These are phyloP conservation scores for Dynastes hyllus DNA, from an alignment of 2,888 invertebrate species.

Conservation along the genomic window DNA sequence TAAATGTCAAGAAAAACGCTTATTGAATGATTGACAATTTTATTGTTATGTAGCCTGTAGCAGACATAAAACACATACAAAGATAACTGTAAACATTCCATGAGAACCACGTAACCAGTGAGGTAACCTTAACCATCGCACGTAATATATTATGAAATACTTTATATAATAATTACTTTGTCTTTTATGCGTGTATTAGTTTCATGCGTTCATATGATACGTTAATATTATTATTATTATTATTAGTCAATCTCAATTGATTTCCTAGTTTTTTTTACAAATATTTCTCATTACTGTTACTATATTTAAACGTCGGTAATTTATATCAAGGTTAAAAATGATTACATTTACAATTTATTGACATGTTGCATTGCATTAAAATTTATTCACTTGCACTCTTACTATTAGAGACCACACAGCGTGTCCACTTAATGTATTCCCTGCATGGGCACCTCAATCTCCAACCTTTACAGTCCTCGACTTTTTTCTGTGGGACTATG, in stretches of 20 bases:
- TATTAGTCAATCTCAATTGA: constrained; percentile 35
- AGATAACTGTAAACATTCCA: constrained; percentile 40
- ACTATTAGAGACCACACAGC: neutral
- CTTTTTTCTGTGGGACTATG: no score
- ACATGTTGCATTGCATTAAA: constrained; percentile 36
- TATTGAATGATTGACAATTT: constrained; percentile 20
- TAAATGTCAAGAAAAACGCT: constrained; percentile 30
- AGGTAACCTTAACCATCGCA: constrained; percentile 49
- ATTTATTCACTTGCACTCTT: constrained; percentile 30
- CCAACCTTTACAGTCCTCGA: no score
- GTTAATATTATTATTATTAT: constrained; percentile 39
- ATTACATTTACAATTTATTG: constrained; percentile 48
- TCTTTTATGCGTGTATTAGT: constrained; percentile 40
- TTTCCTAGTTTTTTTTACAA: constrained; percentile 42
- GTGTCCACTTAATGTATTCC: no score
- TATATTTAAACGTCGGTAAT: constrained; percentile 49
- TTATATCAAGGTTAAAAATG: constrained; percentile 49
- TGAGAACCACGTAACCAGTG: constrained; percentile 19
- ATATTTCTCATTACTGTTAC: constrained; percentile 46
- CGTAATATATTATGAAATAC: constrained; percentile 51
- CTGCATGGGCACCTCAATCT: no score
- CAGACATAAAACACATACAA: constrained; percentile 7
- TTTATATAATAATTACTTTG: constrained; percentile 49
- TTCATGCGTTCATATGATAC: constrained; percentile 8
- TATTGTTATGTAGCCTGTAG: constrained; percentile 14